A percentile compares a stretch with the other conserved stretches of the same genome.
These are phyloP conservation scores for Girardinus metallicus DNA, from an alignment of 2,797 vertebrate species.

Conservation along the genomic window DNA sequence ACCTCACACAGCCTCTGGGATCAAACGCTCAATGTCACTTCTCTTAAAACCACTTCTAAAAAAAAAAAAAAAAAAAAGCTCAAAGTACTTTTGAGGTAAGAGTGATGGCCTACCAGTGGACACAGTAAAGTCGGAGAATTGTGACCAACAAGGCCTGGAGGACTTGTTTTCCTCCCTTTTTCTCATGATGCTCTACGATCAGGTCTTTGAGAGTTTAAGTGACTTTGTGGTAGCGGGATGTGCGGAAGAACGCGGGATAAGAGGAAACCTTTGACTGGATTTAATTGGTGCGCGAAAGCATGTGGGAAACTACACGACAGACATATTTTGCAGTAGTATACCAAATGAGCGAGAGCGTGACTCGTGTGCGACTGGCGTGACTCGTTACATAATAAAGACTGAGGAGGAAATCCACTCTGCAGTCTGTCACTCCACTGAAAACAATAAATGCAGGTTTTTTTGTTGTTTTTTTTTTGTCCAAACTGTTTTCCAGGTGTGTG, in stretches of 20 bases:
- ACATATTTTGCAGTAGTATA: conserved; percentile 41
- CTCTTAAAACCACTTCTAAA: conserved; percentile 18
- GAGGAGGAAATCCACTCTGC: too few relatives aligned
- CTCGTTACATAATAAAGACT: too few relatives aligned
- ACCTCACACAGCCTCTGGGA: conserved; percentile 25
- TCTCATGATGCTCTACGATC: conserved; percentile 48
- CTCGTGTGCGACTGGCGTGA: not conserved
- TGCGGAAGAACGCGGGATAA: conserved; percentile 37
- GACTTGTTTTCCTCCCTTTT: conserved; percentile 4
- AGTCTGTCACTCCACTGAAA: too few relatives aligned
- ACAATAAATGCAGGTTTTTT: too few relatives aligned
- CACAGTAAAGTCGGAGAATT: conserved; percentile 46
- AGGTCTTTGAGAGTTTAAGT: conserved; percentile 47
- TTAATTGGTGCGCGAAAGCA: conserved; percentile 55
- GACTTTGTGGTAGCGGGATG: conserved; percentile 57
- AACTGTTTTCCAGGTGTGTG: too few relatives aligned
- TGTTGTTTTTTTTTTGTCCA: too few relatives aligned
- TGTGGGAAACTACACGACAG: conserved; percentile 32
- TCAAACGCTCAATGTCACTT: conserved; percentile 22
- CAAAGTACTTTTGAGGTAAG: conserved; percentile 38
- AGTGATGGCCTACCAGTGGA: conserved; percentile 23
- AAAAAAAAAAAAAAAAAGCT: not conserved
- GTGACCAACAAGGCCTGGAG: conserved; percentile 39
- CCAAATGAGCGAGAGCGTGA: conserved; percentile 24
- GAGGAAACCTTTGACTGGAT: conserved; percentile 52